Base-by-base conservation (phyloP, 2,888 invertebrate genomes). In the Drosophila kambysellisi region DNA sequence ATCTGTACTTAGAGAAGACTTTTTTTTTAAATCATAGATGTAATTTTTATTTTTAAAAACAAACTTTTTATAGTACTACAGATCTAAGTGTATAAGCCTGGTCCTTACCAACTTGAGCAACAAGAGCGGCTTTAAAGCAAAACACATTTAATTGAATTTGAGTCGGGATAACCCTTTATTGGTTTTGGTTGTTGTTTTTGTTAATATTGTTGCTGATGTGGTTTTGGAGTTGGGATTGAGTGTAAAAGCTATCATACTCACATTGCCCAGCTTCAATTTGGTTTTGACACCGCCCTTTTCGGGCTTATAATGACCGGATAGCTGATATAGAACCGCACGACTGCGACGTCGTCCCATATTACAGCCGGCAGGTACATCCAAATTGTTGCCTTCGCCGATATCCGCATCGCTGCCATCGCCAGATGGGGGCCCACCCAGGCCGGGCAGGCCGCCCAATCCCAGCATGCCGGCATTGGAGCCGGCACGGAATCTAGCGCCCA, bases 221-320 rank as follows among this genome's bases (percentile, higher is more conserved):
- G 51, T 53, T 53, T 50, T 20, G 52, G 48, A 41, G 20, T 35
- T 53, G 30, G 56, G 15, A 39, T 37, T 57, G 11, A 15, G 46
- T 39, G 20, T 25, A 39, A 29, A 43, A 30, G 12, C 8, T 41
- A 17, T 70, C 11, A 60, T 82, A 95, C 97, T 96, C 95, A 98
- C 98, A 95, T 98, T 98, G 94, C 98, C 98, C 89, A 98, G 95
- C 94, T 98, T 98, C 91, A 98, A 95, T 94, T 98, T 98, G 83
- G 96, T 96, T 94, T 98, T 97, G 94, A 96, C 96, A 32, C 87
- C 90, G 41, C 87, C 86, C 93, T 97, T 97, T 94, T 98, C 98
- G 92, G 97, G 98, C 93, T 97, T 98, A 94, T 98, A 99, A 74
- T 98, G 98, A 79, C 99, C 99, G 87, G 98, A 98, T 89, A 99